phyloP scores from a whole-genome alignment of 1,140 invertebrate species.

The Temnothorax longispinosus region DNA sequence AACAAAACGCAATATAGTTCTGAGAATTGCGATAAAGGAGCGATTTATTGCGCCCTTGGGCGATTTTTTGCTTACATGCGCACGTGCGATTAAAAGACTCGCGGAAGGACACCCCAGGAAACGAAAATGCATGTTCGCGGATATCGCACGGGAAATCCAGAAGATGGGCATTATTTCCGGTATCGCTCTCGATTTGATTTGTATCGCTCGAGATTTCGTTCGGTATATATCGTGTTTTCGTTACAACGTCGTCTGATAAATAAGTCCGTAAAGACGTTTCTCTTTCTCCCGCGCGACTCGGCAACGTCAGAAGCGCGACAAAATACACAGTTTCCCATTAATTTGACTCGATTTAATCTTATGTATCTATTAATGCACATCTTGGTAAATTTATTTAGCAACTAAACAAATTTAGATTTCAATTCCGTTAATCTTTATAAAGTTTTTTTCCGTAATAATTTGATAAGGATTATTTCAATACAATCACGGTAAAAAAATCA shows the following conservation, averaged over 20 bases:
- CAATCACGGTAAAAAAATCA: not conserved
- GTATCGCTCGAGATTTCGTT: slow-evolving; percentile 8
- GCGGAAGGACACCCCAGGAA: not conserved
- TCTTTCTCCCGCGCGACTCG: not conserved
- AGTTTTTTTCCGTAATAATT: not conserved
- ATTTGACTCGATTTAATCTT: not conserved
- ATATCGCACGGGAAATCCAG: too few species aligned
- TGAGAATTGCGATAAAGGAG: slow-evolving; percentile 28
- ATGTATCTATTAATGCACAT: not conserved
- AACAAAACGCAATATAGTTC: not conserved
- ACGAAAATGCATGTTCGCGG: not conserved
- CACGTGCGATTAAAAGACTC: slow-evolving; percentile 26
- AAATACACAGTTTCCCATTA: not conserved
- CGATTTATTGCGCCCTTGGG: slow-evolving; percentile 33
- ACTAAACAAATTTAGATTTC: not conserved
- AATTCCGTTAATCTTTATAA: not conserved
- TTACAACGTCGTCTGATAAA: not conserved
- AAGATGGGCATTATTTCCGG: too few species aligned
- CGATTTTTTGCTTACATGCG: not conserved
- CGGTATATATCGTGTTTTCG: not conserved
- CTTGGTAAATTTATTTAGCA: not conserved
- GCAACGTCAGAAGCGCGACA: not conserved
- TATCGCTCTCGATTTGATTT: not conserved
- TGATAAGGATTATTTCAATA: not conserved
- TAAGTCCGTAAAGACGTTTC: not conserved